These are phyloP conservation scores for Recurvirostra avosetta DNA, from an alignment of 2,113 vertebrate species.

Conservation along the genomic window DNA sequence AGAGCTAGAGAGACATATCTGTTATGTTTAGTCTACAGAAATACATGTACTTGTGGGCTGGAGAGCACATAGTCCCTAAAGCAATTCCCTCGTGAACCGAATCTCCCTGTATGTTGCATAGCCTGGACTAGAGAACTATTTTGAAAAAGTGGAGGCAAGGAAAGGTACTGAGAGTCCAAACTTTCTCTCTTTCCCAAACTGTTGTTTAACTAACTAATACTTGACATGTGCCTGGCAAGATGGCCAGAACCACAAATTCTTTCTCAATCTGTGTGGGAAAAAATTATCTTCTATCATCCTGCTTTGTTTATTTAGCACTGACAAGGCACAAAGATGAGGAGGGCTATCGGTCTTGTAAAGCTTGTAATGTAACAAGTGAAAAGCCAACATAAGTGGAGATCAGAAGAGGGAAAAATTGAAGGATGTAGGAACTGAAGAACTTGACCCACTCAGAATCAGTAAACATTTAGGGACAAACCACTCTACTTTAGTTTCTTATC, in stretches of 20 bases:
- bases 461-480: not conserved
- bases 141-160: not conserved
- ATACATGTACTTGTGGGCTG: not conserved
- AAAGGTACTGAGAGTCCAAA: not conserved
- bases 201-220: not conserved
- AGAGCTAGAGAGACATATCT: not conserved
- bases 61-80: not conserved
- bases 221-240: constrained; percentile 8
- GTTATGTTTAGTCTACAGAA: constrained; percentile 20
- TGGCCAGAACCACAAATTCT: not conserved
- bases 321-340: not conserved
- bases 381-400: not conserved
- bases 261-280: constrained; percentile 6
- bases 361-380: not conserved
- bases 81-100: not conserved
- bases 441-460: not conserved
- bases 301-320: constrained; percentile 11
- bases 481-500: not conserved
- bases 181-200: not conserved
- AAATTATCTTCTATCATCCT: not conserved
- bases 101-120: not conserved
- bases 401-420: not conserved
- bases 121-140: not conserved
- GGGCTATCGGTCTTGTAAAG: not conserved
- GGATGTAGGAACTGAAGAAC: not conserved